Percentiles rank a stretch among this genome's conserved stretches.
Evolutionary conservation across 92 coral and sea anemone genomes (phyloP).

Genomic region (Epizoanthus ramosus): DNA sequence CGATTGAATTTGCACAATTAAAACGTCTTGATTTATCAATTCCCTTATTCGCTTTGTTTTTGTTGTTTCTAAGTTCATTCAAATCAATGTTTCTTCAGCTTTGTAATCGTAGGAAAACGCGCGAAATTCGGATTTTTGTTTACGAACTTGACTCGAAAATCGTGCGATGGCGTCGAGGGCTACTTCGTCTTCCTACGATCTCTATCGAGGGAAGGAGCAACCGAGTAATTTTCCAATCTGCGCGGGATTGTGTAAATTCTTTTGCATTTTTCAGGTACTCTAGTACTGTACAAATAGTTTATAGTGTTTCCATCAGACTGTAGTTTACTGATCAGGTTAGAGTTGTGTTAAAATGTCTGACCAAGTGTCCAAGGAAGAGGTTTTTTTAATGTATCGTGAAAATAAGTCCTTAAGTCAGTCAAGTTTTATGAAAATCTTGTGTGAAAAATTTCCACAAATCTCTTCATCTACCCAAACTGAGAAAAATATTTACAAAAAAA

Average conservation of each 20-base stretch:
- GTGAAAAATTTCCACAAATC: too few relatives aligned
- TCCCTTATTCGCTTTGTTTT: background rate
- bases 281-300: background rate
- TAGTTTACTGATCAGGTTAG: too few relatives aligned
- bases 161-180: background rate
- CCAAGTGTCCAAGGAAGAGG: too few relatives aligned
- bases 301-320: too few relatives aligned
- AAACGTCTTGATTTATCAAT: background rate
- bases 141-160: conserved; percentile 15
- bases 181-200: conserved; percentile 8
- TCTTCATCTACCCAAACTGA: too few relatives aligned
- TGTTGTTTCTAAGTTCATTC: background rate
- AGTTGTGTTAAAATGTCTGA: too few relatives aligned
- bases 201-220: background rate
- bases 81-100: conserved; percentile 6
- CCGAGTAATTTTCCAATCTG: conserved; percentile 3
- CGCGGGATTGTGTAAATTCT: conserved; percentile 20
- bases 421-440: too few relatives aligned
- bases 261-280: background rate
- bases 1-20: conserved; percentile 19
- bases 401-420: too few relatives aligned
- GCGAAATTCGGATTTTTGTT: conserved; percentile 28
- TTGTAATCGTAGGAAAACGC: background rate
- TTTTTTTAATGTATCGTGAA: too few relatives aligned
- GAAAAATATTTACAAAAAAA: too few relatives aligned